A percentile compares a stretch with the other conserved stretches of the same genome.
These are phyloP conservation scores for Notarius quadriscutis DNA, from an alignment of 2,113 vertebrate genomes.

Conservation along the genomic window DNA sequence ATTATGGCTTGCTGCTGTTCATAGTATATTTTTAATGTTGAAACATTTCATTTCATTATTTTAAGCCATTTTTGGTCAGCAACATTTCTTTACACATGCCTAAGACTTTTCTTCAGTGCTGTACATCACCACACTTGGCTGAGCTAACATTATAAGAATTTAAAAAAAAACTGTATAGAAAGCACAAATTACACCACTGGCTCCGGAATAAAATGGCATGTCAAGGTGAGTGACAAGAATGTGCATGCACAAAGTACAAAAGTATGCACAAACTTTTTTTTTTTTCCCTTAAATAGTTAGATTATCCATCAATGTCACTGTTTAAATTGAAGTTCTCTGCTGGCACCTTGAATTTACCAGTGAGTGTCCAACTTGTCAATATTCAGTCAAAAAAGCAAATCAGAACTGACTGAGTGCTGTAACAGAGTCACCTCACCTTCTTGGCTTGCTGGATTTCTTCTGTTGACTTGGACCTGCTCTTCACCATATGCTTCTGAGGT, in stretches of 20 bases:
- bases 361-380: not conserved
- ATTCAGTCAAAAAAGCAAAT: not conserved
- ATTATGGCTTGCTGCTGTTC: no score
- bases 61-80: no score
- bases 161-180: not conserved
- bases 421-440: slow-evolving; percentile 67
- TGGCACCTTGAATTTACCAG: not conserved
- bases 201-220: not conserved
- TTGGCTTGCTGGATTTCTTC: slow-evolving; percentile 80
- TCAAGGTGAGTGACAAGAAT: not conserved
- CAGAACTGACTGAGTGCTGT: not conserved
- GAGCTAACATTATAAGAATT: no score
- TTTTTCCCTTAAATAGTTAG: not conserved
- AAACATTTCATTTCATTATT: no score
- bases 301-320: not conserved
- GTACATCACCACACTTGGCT: no score
- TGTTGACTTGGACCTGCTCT: slow-evolving; percentile 80
- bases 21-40: no score
- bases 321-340: not conserved
- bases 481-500: slow-evolving; percentile 77
- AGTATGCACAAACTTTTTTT: not conserved
- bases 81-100: no score
- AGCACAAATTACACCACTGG: not conserved
- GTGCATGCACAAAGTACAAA: not conserved
- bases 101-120: no score